Percentiles rank a stretch among this genome's conserved stretches.
These are phyloP conservation scores for Pavo muticus DNA, from an alignment of 2,113 vertebrate genomes.

Conservation along the genomic window DNA sequence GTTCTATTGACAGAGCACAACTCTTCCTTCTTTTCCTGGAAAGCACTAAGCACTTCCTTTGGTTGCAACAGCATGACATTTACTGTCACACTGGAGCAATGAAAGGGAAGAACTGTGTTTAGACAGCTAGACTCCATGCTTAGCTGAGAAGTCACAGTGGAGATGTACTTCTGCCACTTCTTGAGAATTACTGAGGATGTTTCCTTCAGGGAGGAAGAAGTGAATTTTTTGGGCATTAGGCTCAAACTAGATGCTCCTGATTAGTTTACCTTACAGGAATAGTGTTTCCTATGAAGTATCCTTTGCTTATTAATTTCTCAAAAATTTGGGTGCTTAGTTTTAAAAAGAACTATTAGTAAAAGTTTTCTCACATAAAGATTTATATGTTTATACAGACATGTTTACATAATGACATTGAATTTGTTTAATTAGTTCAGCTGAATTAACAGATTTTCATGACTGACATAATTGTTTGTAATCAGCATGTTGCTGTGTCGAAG, in stretches of 20 bases:
- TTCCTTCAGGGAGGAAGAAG: not conserved
- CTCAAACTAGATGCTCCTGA: not conserved
- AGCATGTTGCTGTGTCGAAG: not conserved
- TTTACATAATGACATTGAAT: not conserved
- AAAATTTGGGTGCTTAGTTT: not conserved
- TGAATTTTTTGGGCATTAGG: not conserved
- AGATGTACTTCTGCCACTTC: fast-evolving
- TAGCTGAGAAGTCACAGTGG: not conserved
- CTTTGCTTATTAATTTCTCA: not conserved
- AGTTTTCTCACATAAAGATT: not conserved
- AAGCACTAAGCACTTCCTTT: not conserved
- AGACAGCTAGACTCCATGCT: not conserved
- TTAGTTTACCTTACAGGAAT: not conserved
- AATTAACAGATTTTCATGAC: not conserved
- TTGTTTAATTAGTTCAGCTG: not conserved
- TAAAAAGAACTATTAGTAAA: not conserved
- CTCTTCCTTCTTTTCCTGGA: not conserved
- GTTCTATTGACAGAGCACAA: fast-evolving
- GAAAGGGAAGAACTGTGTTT: not conserved
- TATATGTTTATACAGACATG: not conserved
- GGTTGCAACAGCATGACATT: fast-evolving
- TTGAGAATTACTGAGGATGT: not conserved
- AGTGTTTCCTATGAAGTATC: not conserved
- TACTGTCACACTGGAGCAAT: not conserved
- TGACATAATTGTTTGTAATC: not conserved